Evolutionary conservation across 2,888 invertebrate species (phyloP).

Genomic region (Linnaemya vulpina): DNA sequence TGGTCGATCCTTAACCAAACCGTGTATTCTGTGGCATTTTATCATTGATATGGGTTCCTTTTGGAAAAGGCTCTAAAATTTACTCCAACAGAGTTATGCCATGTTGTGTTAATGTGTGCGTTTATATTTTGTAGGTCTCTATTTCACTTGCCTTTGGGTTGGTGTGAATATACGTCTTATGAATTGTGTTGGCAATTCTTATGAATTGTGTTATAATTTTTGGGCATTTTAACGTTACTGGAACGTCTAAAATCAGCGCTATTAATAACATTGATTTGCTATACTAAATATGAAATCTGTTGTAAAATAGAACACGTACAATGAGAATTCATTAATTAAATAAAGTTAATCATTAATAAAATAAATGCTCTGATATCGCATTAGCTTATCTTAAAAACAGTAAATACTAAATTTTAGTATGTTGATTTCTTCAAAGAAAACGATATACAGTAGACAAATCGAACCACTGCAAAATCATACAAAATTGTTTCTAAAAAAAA

Average conservation of each 20-base stretch:
- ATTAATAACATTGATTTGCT: not conserved
- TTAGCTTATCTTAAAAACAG: too few relatives aligned
- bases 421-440: too few relatives aligned
- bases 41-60: conserved; percentile 60
- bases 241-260: not conserved
- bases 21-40: conserved; percentile 58
- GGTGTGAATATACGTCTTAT: not conserved
- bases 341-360: too few relatives aligned
- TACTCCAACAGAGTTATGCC: not conserved
- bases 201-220: conserved; percentile 45
- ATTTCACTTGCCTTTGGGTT: not conserved
- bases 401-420: too few relatives aligned
- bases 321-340: too few relatives aligned
- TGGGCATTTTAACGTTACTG: not conserved
- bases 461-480: too few relatives aligned
- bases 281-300: too few relatives aligned
- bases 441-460: too few relatives aligned
- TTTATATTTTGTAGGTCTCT: not conserved
- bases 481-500: too few relatives aligned
- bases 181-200: conserved; percentile 26
- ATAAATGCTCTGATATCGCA: too few relatives aligned
- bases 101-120: not conserved
- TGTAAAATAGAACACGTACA: too few relatives aligned
- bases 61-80: not conserved
- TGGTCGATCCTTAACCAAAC: conserved; percentile 42